These are phyloP conservation scores for Caenorhabditis remanei DNA, from an alignment of 1,140 invertebrate species.

Conservation along the genomic window DNA sequence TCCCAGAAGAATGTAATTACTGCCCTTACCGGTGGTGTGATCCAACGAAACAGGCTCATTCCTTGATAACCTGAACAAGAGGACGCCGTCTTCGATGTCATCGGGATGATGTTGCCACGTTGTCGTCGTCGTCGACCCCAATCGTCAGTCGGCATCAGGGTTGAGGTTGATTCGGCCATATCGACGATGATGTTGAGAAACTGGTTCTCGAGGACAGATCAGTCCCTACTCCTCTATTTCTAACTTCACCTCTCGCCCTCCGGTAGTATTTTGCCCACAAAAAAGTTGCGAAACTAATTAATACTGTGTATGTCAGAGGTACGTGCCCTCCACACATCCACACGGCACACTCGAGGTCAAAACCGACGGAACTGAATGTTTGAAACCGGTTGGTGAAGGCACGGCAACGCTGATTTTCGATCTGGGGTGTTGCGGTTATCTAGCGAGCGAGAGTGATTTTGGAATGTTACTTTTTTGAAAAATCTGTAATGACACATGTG, in stretches of 20 bases:
- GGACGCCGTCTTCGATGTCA: not conserved
- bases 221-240: not conserved
- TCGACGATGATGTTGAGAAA: slow-evolving; percentile 45
- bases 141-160: slow-evolving; percentile 51
- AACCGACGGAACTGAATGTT: slow-evolving; percentile 41
- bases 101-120: slow-evolving; percentile 31
- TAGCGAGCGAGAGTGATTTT: not conserved
- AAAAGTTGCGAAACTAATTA: slow-evolving; percentile 56
- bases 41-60: slow-evolving; percentile 39
- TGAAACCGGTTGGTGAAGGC: not conserved
- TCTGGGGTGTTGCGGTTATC: slow-evolving; percentile 46
- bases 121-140: slow-evolving; percentile 29
- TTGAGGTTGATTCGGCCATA: slow-evolving; percentile 52
- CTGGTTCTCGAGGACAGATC: slow-evolving; percentile 55
- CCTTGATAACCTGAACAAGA: not conserved
- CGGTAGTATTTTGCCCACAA: not conserved
- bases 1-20: not conserved
- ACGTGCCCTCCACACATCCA: not conserved
- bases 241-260: not conserved
- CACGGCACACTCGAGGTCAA: slow-evolving; percentile 23
- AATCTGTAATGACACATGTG: not conserved
- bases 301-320: slow-evolving; percentile 42
- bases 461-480: slow-evolving; percentile 30
- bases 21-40: slow-evolving; percentile 18
- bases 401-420: slow-evolving; percentile 16